Percentiles rank a stretch among this genome's conserved stretches.
phyloP scores from a whole-genome alignment of 1,140 invertebrate genomes.

The Nixonia krombeini region DNA sequence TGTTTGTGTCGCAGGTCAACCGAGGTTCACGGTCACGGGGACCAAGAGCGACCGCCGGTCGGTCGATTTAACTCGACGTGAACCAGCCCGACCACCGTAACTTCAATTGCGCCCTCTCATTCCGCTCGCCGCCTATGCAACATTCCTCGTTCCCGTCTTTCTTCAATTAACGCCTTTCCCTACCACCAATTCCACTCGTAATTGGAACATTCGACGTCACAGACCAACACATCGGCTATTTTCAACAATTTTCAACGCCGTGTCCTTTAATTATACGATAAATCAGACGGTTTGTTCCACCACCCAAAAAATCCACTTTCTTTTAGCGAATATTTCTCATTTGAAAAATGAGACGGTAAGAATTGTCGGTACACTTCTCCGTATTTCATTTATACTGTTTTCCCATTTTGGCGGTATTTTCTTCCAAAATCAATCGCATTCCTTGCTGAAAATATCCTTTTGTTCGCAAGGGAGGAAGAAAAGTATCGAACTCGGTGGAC shows the following conservation, averaged over 20 bases:
- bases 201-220: no score
- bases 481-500: not conserved
- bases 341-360: no score
- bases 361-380: no score
- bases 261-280: no score
- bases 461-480: not conserved
- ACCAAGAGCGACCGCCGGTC: constrained; percentile 54
- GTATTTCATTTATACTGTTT: not conserved
- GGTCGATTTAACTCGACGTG: constrained; percentile 49
- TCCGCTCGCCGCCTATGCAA: constrained; percentile 5
- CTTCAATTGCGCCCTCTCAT: constrained; percentile 54
- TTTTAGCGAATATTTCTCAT: no score
- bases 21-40: constrained; percentile 67
- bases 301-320: no score
- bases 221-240: no score
- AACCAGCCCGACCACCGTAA: constrained; percentile 40
- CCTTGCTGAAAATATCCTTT: not conserved
- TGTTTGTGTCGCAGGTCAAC: constrained; percentile 68
- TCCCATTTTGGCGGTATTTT: not conserved
- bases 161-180: not conserved
- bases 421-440: not conserved
- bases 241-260: no score
- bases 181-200: no score
- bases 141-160: not conserved
- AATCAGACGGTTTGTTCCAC: no score